Evolutionary conservation across 2,888 invertebrate genomes (phyloP).

Genomic region (Psococerastis gibbosa): DNA sequence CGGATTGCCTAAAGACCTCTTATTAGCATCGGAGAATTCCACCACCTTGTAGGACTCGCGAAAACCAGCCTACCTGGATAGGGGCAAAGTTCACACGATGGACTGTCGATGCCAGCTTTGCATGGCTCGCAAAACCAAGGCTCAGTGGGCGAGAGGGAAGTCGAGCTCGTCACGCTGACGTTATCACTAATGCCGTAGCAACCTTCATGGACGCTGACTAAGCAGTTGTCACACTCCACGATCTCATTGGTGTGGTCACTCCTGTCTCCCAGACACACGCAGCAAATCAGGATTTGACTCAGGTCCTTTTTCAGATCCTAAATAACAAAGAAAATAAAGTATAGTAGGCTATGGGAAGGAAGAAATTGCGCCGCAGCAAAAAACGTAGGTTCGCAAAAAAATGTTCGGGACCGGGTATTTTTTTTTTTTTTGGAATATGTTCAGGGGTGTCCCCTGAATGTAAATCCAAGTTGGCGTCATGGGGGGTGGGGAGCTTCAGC

Average conservation of each 20-base stretch:
- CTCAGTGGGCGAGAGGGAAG: conserved; percentile 87
- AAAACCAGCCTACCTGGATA: conserved; percentile 64
- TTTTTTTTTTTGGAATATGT: too few relatives aligned
- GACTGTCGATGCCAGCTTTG: conserved; percentile 71
- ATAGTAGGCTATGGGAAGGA: neutral
- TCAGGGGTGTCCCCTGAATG: too few relatives aligned
- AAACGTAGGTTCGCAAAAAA: too few relatives aligned
- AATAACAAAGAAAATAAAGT: neutral
- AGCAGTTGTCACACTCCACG: conserved; percentile 93
- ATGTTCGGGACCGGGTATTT: too few relatives aligned
- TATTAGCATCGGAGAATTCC: too few relatives aligned
- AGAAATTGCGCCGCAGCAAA: neutral
- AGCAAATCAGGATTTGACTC: conserved; percentile 52
- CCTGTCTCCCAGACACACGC: conserved; percentile 80
- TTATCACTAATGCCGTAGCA: conserved; percentile 91
- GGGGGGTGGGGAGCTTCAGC: too few relatives aligned
- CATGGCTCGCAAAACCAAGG: conserved; percentile 99
- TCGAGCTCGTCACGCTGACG: conserved; percentile 73
- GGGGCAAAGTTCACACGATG: conserved; percentile 89
- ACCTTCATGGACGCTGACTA: conserved; percentile 91
- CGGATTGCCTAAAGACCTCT: too few relatives aligned
- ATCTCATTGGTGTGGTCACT: conserved; percentile 91
- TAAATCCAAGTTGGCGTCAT: too few relatives aligned
- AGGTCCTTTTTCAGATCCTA: conserved; percentile 35
- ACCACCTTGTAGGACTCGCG: too few relatives aligned